Evolutionary conservation across 2,113 vertebrate genomes (phyloP).

Genomic region (cat (Felis catus)): F.catus_Fca126_mat1.0 CM031428.1:9350001-9350500

Average conservation of each 20-base stretch:
- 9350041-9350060: background rate
- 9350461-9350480: background rate
- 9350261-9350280: background rate
- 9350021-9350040: background rate
- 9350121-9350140: background rate
- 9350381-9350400: background rate
- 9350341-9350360: background rate
- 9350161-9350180: background rate
- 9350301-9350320: background rate
- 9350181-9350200: background rate
- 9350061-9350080: background rate
- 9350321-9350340: background rate
- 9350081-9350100: background rate
- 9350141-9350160: background rate
- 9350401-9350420: background rate
- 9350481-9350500: too few species aligned
- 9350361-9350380: background rate
- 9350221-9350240: background rate
- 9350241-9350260: background rate
- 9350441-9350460: background rate
- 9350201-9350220: background rate
- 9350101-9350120: background rate
- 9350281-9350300: background rate
- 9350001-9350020: background rate
- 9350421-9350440: background rate